A percentile compares a stretch with the other conserved stretches of the same genome.
Conservation (phyloP, 2,888 invertebrate species). For the Mesorhabditis sp. region DNA sequence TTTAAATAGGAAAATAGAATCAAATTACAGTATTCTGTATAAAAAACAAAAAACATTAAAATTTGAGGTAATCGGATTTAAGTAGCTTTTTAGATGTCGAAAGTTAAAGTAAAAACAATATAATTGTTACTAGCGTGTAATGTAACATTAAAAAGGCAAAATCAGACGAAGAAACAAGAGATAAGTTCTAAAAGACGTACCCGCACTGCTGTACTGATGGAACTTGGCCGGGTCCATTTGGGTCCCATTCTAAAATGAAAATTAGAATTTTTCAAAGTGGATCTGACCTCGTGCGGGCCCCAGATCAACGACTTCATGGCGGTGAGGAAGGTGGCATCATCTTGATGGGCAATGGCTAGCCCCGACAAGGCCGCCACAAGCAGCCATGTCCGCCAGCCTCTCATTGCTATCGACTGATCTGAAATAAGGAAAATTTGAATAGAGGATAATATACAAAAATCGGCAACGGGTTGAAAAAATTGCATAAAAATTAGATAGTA, state of each 20-base stretch:
- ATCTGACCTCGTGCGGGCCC: background rate
- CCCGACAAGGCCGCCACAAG: background rate
- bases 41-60: no score
- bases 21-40: no score
- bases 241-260: background rate
- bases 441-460: background rate
- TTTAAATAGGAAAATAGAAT: no score
- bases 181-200: background rate
- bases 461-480: background rate
- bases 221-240: background rate
- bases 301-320: background rate
- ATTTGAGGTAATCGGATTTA: no score
- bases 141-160: no score
- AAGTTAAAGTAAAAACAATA: no score
- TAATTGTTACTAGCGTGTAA: no score
- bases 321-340: background rate
- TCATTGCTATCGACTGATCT: background rate
- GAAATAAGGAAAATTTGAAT: background rate
- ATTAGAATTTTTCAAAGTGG: background rate
- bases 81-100: no score
- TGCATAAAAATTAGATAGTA: background rate
- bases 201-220: background rate
- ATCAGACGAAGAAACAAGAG: no score
- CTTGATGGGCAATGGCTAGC: background rate
- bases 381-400: background rate